A percentile compares a stretch with the other conserved stretches of the same genome.
Conservation (phyloP, 2,797 vertebrate genomes). For the Falco peregrinus region DNA sequence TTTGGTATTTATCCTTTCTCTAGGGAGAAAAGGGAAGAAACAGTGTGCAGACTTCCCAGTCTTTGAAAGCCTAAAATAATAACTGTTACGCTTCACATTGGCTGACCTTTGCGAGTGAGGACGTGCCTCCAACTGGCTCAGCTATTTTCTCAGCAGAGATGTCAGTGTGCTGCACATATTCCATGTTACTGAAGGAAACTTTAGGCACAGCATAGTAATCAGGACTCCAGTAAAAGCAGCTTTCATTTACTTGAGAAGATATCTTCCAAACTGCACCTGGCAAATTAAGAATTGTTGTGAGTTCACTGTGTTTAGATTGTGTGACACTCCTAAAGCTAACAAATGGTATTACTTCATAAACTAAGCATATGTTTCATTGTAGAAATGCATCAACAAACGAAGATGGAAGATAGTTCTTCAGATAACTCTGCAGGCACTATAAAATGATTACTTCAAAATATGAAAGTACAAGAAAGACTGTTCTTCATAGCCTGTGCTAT, state of each 20-base stretch:
- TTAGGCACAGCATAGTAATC: slow-evolving; percentile 11
- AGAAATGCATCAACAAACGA: neutral
- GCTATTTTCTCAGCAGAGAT: slow-evolving; percentile 65
- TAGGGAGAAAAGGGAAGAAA: slow-evolving; percentile 76
- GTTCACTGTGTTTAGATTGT: neutral
- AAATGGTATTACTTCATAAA: slow-evolving; percentile 46
- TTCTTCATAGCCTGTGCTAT: neutral
- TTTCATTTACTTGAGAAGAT: slow-evolving; percentile 27
- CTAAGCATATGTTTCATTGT: neutral
- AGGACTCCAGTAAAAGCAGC: neutral
- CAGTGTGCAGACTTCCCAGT: slow-evolving; percentile 72
- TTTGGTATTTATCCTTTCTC: slow-evolving; percentile 75
- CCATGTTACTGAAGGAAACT: neutral
- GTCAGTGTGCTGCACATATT: slow-evolving; percentile 31
- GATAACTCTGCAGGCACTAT: neutral
- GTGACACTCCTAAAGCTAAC: slow-evolving; percentile 34
- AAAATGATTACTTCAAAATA: slow-evolving; percentile 11
- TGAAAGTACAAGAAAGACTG: neutral
- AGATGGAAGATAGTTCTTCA: neutral
- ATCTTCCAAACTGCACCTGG: slow-evolving; percentile 25
- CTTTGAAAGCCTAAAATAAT: slow-evolving; percentile 73
- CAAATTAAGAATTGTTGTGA: neutral
- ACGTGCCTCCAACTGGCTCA: slow-evolving; percentile 63
- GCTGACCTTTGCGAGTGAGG: slow-evolving; percentile 67
- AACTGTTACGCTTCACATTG: slow-evolving; percentile 68